phyloP scores from a whole-genome alignment of 1,140 invertebrate species.

The Pinna nobilis region DNA sequence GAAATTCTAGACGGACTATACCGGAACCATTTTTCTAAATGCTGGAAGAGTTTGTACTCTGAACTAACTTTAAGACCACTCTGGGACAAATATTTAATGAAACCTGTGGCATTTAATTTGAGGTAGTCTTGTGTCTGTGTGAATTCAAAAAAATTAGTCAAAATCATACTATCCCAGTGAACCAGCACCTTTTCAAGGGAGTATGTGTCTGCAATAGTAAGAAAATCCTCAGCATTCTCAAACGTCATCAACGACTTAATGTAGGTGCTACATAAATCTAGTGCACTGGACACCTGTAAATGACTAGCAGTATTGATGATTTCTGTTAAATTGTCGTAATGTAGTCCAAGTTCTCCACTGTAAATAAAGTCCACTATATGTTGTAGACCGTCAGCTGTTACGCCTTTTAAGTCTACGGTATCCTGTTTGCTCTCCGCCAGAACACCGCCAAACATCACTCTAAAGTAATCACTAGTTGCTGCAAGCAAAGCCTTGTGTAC shows the following conservation, averaged over 20 bases:
- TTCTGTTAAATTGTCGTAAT: conserved; percentile 70
- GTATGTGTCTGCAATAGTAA: conserved; percentile 71
- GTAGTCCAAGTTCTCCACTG: conserved; percentile 79
- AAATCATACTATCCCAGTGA: conserved; percentile 69
- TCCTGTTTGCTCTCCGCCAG: conserved; percentile 79
- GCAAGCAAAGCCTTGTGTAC: conserved; percentile 71
- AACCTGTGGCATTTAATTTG: conserved; percentile 58
- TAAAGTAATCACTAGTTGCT: conserved; percentile 71
- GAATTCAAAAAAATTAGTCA: conserved; percentile 69
- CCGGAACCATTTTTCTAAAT: conserved; percentile 67
- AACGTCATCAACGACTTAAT: conserved; percentile 70
- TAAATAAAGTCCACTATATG: conserved; percentile 93
- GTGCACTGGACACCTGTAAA: conserved; percentile 66
- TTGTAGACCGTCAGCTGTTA: conserved; percentile 85
- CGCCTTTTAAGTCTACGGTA: conserved; percentile 85
- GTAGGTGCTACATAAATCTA: conserved; percentile 71
- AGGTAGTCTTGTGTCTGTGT: conserved; percentile 65
- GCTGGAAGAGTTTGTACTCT: conserved; percentile 79
- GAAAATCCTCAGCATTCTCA: conserved; percentile 69
- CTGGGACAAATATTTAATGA: conserved; percentile 61
- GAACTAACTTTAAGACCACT: conserved; percentile 60
- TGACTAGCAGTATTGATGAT: conserved; percentile 73
- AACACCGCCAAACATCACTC: conserved; percentile 71
- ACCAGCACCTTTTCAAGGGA: conserved; percentile 65
- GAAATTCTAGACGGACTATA: conserved; percentile 52